phyloP scores from a whole-genome alignment of 1,140 invertebrate genomes.

The Caenorhabditis inopinata region DNA sequence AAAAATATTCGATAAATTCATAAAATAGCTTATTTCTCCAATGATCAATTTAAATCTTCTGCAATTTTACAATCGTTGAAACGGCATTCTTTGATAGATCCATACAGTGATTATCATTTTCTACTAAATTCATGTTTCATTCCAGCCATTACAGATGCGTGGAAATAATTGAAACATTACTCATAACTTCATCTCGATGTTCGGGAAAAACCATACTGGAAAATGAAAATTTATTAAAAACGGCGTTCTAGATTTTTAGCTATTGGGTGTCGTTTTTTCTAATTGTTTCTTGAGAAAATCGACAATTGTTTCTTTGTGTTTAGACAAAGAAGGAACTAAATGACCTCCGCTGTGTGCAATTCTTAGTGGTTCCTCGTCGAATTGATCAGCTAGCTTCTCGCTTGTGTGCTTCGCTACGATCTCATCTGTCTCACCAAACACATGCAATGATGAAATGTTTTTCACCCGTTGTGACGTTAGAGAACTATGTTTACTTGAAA shows the following conservation, averaged over 20 bases:
- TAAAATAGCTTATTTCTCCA: no score
- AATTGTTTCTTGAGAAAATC: not conserved
- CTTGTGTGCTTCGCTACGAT: constrained; percentile 28
- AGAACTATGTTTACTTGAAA: not conserved
- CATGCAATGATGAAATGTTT: constrained; percentile 26
- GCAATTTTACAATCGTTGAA: no score
- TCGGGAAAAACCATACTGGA: no score
- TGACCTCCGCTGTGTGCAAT: constrained; percentile 41
- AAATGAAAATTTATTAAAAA: no score
- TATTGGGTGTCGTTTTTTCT: not conserved
- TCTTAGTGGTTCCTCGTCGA: not conserved
- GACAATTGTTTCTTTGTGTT: not conserved
- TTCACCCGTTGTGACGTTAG: not conserved
- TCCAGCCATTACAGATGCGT: no score
- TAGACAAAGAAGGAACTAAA: constrained; percentile 19
- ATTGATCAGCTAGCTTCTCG: not conserved
- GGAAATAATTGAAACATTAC: no score
- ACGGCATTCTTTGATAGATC: no score
- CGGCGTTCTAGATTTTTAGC: no score
- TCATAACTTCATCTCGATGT: no score
- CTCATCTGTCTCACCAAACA: constrained; percentile 30
- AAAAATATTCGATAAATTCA: no score
- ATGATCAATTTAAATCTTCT: no score
- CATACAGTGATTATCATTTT: no score
- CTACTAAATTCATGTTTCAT: not conserved